Evolutionary conservation across 2,113 vertebrate species (phyloP), one percentile per base, ranked within the genome.

Genomic region (Nycticebus coucang): DNA sequence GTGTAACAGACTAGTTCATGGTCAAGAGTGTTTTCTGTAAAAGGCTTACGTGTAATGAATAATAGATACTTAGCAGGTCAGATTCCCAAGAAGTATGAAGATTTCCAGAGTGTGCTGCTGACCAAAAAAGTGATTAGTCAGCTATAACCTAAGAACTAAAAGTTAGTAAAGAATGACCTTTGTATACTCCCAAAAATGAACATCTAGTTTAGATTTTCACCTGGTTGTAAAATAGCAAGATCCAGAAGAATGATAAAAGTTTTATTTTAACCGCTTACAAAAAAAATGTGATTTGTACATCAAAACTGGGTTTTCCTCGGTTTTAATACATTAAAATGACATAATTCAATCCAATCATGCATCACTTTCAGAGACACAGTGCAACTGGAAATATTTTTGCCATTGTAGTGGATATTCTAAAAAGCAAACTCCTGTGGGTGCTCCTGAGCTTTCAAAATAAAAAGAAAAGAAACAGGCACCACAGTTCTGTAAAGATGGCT

Each of bases 221-320:
- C 98, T 98, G 97, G 97, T 97, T 98, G 98, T 94, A 97, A 98
- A 98, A 98, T 93, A 97, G 95, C 95, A 87, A 85, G 84, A 93
- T 98, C 92, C 86, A 91, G 94, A 98, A 97, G 95, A 97, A 97
- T 37, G 37, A 95, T 5, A 86, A 74, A 94, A 98, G 97, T 97
- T 98, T 98, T 98, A 98, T 98, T 98, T 97, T 96, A 98, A 96
- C 96, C 97, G 97, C 98, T 98, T 98, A 98, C 91, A 98, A 95
- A 85, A 87, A 85, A 79, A 50, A 81, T 78, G 87, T 95, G 97
- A 94, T 68, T 83, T 62, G 94, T 97, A 98, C 93, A 97, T 95
- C 50, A 97, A 92, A 97, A 96, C 66, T 72, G 92, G 91, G 93
- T 97, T 97, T 91, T 83, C 97, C 96, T 97, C 96, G 93, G 90